These are phyloP conservation scores for Prosapia bicincta DNA, from an alignment of 2,888 invertebrate species.

Conservation along the genomic window DNA sequence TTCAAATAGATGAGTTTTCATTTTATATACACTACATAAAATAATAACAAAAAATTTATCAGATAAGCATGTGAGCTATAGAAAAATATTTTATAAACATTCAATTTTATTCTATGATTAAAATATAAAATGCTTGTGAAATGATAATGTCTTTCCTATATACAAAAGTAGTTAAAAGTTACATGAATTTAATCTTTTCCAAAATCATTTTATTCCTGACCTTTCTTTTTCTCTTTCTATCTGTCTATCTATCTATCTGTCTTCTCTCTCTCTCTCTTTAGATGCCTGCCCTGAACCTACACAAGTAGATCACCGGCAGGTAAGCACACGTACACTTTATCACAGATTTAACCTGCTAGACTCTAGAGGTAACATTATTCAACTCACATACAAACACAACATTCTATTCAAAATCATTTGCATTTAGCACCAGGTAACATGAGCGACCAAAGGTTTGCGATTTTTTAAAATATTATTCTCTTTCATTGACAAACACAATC, in stretches of 20 bases:
- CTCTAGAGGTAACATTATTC: not conserved
- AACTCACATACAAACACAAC: not conserved
- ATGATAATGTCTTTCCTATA: not conserved
- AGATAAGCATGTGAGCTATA: not conserved
- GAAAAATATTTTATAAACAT: not conserved
- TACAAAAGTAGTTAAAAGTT: not conserved
- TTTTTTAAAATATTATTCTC: not conserved
- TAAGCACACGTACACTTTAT: conserved; percentile 38
- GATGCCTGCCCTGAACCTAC: conserved; percentile 40
- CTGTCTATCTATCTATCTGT: conserved; percentile 42
- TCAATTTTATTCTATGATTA: not conserved
- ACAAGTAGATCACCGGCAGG: conserved; percentile 42
- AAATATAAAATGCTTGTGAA: not conserved
- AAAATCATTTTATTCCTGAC: not conserved
- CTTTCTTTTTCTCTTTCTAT: conserved; percentile 39
- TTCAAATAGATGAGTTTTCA: no score
- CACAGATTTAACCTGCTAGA: conserved; percentile 6
- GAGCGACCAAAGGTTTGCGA: not conserved
- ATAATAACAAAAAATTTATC: no score
- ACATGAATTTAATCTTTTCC: not conserved
- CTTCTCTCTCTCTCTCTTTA: conserved; percentile 42
- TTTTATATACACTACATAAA: no score
- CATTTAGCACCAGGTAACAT: not conserved
- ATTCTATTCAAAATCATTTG: not conserved
- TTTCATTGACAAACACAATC: not conserved